Evolutionary conservation across 2,888 invertebrate species (phyloP), one percentile per base, ranked within the genome.

Genomic region (Dicyrtomina minuta): DNA sequence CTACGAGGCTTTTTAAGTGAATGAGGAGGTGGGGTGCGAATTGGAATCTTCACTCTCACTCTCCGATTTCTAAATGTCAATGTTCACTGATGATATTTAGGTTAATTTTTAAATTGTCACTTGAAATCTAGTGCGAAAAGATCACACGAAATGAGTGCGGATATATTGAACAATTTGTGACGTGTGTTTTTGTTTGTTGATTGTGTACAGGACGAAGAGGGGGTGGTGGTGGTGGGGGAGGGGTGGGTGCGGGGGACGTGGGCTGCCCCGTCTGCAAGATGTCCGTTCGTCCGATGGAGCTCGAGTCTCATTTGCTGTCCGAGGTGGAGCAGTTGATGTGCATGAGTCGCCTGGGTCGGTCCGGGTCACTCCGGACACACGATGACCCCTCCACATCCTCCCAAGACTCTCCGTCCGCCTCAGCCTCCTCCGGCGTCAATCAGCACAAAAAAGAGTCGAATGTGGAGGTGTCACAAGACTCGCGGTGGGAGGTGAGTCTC

Each of bases 181-280:
- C n/a, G n/a, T n/a, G n/a, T n/a, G n/a, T n/a, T n/a, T 49, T 46
- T 27, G 4, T 49, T 8, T 62, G 44, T 46, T 44, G 20, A 20
- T 27, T 49, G 6, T 49, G 71, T 69, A 15, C 67, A 78, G 78
- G 78, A 61, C 71, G 75, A 66, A 64, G 78, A 33, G 71, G 70
- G 43, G 76, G 76, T 49, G 75, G 77, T 39, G 66, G 55, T 13
- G 66, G 53, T 12, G 55, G 65, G 46, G 74, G 74, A 46, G 20
- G 74, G n/a, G 90, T 87, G 81, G 95, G 96, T 81, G 95, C 96
- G 0, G 90, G 33, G 33, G 74, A 74, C 41, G 20, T 76, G n/a
- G 90, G 87, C 81, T 96, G 96, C 81, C 95, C 96, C 0, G 90
- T 92, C 1, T 96, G 96, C 81, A 90, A 93, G 73, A 88, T 91